Evolutionary conservation across 2,888 invertebrate genomes (phyloP), one percentile per base, ranked within the genome.

Genomic region (Meliscaeva auricollis): DNA sequence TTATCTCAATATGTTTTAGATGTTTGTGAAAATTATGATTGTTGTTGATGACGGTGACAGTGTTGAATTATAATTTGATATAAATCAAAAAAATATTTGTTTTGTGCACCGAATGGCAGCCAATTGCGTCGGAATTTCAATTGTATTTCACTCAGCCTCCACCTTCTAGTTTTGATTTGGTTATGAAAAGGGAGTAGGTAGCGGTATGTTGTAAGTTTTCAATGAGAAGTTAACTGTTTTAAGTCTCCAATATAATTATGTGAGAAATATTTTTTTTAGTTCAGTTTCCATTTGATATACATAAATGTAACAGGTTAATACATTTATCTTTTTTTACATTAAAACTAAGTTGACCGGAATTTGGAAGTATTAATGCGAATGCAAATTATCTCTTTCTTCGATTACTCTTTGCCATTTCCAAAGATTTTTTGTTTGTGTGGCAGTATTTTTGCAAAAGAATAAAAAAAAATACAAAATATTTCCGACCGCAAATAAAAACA

Each of bases 121-220:
- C 11, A 41, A 60, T 9, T 60, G 66, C 41, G 54, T 70, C 64
- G 75, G 69, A 80, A 80, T 80, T 75, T 76, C 26, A 17, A 17
- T 60, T 20, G 46, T 30, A 66, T 60, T 74, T 54, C 15, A n/a
- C n/a, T n/a, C n/a, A 26, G 22, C 48, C 4, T 26, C 8, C 26
- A 52, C 15, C 11, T 54, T 15, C 15, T 35, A 1, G 32, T 35
- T 58, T 32, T 3, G 32, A 11, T 58, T 20, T 56, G 56, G 52
- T 17, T 2, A n/a, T 41, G 2, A 3, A 41, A 58, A 35, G 32
- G 35, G 58, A 17, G 20, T 20, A 38, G 20, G 7, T 58, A 38
- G 38, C 58, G 58, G 58, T 38, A 38, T 38, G 20, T 54, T 38
- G 20, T 54, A 32, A 15, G n/a, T 26, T 26, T 26, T 26, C 26